phyloP scores from a whole-genome alignment of 2,113 vertebrate species.

The Hemiscyllium ocellatum region DNA sequence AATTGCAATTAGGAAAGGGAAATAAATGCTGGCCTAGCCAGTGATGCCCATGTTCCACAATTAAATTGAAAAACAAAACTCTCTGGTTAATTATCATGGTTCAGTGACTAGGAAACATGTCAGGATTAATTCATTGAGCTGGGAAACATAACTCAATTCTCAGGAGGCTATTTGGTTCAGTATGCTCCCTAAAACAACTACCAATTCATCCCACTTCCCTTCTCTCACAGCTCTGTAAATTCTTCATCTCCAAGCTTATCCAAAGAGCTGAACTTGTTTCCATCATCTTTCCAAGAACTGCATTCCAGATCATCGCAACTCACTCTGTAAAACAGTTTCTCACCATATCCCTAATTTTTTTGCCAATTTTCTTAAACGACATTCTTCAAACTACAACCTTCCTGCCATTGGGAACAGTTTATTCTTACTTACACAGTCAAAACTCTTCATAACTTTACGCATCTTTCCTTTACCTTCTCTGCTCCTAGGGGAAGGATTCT shows the following conservation, averaged over 20 bases:
- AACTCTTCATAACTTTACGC: not conserved
- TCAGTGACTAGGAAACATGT: not conserved
- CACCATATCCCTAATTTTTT: not conserved
- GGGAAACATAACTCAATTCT: not conserved
- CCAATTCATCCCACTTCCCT: not conserved
- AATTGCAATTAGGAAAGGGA: too few species aligned
- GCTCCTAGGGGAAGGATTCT: not conserved
- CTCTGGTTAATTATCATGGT: not conserved
- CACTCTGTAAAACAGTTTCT: not conserved
- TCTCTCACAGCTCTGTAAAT: not conserved
- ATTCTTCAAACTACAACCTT: not conserved
- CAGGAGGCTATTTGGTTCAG: not conserved
- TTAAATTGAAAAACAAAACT: too few species aligned
- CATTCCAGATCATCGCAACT: not conserved
- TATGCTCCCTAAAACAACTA: not conserved
- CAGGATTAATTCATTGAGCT: not conserved
- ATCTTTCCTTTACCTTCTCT: not conserved
- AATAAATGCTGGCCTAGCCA: too few species aligned
- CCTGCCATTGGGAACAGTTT: not conserved
- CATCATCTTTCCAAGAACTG: not conserved
- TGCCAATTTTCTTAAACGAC: not conserved
- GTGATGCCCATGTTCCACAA: too few species aligned
- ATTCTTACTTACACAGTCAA: not conserved
- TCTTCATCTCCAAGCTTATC: not conserved
- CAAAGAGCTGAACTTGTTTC: not conserved